Evolutionary conservation across 2,113 vertebrate species (phyloP).

Genomic region (Gymnarchus niloticus): DNA sequence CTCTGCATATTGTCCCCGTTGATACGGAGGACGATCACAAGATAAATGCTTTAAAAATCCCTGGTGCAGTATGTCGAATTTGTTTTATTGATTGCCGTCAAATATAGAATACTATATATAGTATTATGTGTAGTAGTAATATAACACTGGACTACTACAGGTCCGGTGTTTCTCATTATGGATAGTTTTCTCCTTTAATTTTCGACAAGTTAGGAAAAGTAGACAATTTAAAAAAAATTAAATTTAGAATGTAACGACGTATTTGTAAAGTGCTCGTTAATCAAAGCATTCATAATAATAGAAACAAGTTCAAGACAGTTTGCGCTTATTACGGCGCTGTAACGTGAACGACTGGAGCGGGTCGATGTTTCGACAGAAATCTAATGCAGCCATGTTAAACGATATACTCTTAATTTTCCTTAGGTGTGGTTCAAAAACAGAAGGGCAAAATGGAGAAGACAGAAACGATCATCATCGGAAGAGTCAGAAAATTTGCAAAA

Average conservation of each 20-base stretch:
- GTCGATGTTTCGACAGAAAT: background rate
- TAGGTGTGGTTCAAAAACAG: constrained; percentile 99
- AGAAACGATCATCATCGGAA: constrained; percentile 93
- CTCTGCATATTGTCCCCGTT: background rate
- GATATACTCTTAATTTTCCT: constrained; percentile 30
- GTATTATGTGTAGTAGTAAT: too few species aligned
- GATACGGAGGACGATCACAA: background rate
- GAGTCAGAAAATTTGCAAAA: constrained; percentile 91
- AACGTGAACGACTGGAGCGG: background rate
- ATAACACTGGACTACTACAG: too few species aligned
- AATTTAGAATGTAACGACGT: background rate
- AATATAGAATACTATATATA: background rate
- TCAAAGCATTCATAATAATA: background rate
- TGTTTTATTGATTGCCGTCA: background rate
- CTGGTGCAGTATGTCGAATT: background rate
- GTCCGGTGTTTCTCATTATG: background rate
- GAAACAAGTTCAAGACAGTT: background rate
- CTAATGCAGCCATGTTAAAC: background rate
- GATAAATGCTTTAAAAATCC: background rate
- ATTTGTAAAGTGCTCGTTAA: background rate
- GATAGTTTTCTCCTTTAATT: background rate
- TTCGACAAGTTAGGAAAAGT: background rate
- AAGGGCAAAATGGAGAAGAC: constrained; percentile 93
- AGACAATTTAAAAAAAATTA: background rate
- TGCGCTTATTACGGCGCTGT: background rate